Conservation (phyloP, 2,888 invertebrate species). For the Poecilobothrus nobilitatus region DNA sequence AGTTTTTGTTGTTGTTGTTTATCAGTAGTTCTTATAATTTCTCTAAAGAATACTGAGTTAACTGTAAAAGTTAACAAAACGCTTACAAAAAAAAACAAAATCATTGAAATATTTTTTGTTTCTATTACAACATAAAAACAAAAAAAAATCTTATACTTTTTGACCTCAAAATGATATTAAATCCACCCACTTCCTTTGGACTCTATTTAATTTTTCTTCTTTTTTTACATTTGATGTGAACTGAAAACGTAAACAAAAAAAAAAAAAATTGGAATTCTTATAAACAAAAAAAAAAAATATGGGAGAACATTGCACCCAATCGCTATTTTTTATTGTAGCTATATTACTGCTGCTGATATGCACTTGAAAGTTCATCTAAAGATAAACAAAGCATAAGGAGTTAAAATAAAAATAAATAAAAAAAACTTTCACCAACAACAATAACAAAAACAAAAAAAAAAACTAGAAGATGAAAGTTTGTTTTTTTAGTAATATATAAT, state of each 20-base stretch:
- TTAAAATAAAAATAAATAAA: not conserved
- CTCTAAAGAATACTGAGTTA: no score
- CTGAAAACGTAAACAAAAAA: not conserved
- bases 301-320: not conserved
- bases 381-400: not conserved
- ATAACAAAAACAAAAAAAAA: no score
- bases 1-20: no score
- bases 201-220: not conserved
- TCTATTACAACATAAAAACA: not conserved
- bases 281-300: not conserved
- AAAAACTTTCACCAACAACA: no score
- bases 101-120: not conserved
- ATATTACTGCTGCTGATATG: not conserved
- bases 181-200: not conserved
- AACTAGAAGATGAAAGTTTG: no score
- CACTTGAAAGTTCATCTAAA: slow-evolving; percentile 1
- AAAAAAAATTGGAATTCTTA: no score
- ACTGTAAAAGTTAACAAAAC: no score
- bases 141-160: not conserved
- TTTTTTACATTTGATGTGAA: no score
- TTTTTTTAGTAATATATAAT: no score
- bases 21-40: no score
- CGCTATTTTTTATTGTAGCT: no score
- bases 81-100: not conserved
- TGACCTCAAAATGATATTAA: not conserved